Evolutionary conservation across 2,113 vertebrate species (phyloP), one percentile per base, ranked within the genome.

Genomic region (Leiothrix lutea): DNA sequence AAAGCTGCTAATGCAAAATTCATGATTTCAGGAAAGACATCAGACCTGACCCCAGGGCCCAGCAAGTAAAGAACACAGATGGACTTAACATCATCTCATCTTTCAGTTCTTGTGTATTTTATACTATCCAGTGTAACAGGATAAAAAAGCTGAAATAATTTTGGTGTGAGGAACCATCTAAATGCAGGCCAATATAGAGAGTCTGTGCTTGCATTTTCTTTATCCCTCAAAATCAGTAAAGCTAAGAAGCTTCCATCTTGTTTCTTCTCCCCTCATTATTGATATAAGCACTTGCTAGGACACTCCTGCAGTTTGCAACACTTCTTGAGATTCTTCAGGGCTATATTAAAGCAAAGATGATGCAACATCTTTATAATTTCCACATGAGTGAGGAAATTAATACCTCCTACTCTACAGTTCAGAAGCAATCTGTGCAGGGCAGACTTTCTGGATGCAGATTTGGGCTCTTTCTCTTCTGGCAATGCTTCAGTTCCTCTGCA

Each of bases 291-390:
- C 45, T 89, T 70, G 13, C 21, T 22, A 65, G n/a, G 54, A 53
- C 38, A 66, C 29, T 94, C 40, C 40, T 44, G 53, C 42, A 74
- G 25, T 2, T 8, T 42, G 31, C 35, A 90, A 90, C 86, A 50
- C 25, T 40, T 92, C 47, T 42, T 47, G 19, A 73, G 84, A 74
- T 60, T 92, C 23, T 88, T 93, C 48, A 40, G 36, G 61, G 26
- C 0, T 0, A 61, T 75, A 83, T 50, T 88, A 40, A 91, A 75
- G 17, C 26, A 79, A 92, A 94, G 81, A 86, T 9, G 24, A 53
- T 31, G 83, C 14, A 80, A 78, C 60, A 90, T 83, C 81, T 80
- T 96, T 80, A 64, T 83, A 78, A 86, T 94, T 97, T 94, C 67
- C 88, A 80, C 82, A 92, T 80, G 88, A 83, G 54, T 67, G 82